Percentiles rank a stretch among this genome's conserved stretches.
Evolutionary conservation across 2,113 vertebrate genomes (phyloP).

Genomic region (Verasper variegatus): DNA sequence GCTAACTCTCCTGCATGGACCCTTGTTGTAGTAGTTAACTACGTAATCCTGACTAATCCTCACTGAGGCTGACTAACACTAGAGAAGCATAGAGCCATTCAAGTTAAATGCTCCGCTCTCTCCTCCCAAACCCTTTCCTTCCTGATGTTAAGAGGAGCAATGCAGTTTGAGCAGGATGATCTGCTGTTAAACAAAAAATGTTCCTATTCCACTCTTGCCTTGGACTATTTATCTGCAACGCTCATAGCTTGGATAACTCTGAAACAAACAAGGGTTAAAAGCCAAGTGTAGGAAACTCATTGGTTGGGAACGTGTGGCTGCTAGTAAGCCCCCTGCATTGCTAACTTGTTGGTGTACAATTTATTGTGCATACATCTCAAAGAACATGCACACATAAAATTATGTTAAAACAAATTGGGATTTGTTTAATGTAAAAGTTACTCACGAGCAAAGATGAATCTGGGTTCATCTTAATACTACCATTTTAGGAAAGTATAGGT

Average conservation of each 20-base stretch:
- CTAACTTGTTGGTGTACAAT: not conserved
- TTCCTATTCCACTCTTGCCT: not conserved
- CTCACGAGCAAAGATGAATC: no score
- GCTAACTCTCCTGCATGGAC: constrained; percentile 19
- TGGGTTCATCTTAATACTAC: not conserved
- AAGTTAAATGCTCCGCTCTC: not conserved
- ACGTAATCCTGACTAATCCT: not conserved
- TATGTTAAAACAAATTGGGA: not conserved
- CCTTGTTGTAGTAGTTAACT: not conserved
- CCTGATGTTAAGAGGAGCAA: not conserved
- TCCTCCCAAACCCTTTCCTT: not conserved
- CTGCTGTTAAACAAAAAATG: not conserved
- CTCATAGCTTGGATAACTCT: not conserved
- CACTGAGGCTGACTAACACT: not conserved
- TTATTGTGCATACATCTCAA: no score
- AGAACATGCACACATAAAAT: no score
- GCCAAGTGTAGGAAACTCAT: not conserved
- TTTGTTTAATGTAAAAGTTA: not conserved
- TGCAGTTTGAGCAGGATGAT: not conserved
- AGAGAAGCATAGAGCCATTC: not conserved
- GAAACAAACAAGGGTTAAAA: not conserved
- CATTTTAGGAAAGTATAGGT: not conserved
- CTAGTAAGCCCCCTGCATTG: not conserved
- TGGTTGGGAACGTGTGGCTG: not conserved
- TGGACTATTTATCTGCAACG: not conserved